Evolutionary conservation across 2,113 vertebrate genomes (phyloP), one percentile per base, ranked within the genome.

Genomic region (Callipepla squamata): DNA sequence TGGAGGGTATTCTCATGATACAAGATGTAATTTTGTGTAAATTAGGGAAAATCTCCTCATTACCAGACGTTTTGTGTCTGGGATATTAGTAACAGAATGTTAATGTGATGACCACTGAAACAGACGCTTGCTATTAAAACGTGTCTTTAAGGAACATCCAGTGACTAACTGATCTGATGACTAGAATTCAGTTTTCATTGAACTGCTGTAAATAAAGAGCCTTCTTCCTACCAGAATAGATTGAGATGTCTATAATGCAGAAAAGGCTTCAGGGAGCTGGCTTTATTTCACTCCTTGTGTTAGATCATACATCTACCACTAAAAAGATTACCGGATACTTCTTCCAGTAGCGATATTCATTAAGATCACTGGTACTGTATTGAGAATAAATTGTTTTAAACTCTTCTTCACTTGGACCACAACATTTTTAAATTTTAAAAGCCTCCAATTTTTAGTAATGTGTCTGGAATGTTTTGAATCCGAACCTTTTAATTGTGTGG

Each of bases 161-260:
- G 32, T 79, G 73, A 89, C 80, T 92, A 96, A 92, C 51, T 84
- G 66, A 34, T 42, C 80, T 89, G 81, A 79, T 93, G 62, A 76
- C 58, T 89, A 79, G 63, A 84, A 92, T 92, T 82, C 42, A 89
- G 63, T 96, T 94, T 94, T 93, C 67, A 67, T 47, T 85, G 63
- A 91, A 40, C 67, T 85, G 42, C 80, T 80, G 45, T 89, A 95
- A 96, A 95, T 91, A 87, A 94, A 94, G 75, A 82, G 74, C 50
- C 45, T 92, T 90, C 67, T 89, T 89, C n/a, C 50, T 44, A 77
- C 36, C 70, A 77, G 75, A 89, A 74, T 12, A 85, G 84, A 66
- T 79, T 86, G 66, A 89, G 55, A 19, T 74, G 59, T 69, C 70
- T 89, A 3, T 72, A 81, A 81, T 34, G 25, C 74, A 66, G 63